These are phyloP conservation scores for Choreutis nemorana DNA, from an alignment of 2,888 invertebrate species.

Conservation along the genomic window DNA sequence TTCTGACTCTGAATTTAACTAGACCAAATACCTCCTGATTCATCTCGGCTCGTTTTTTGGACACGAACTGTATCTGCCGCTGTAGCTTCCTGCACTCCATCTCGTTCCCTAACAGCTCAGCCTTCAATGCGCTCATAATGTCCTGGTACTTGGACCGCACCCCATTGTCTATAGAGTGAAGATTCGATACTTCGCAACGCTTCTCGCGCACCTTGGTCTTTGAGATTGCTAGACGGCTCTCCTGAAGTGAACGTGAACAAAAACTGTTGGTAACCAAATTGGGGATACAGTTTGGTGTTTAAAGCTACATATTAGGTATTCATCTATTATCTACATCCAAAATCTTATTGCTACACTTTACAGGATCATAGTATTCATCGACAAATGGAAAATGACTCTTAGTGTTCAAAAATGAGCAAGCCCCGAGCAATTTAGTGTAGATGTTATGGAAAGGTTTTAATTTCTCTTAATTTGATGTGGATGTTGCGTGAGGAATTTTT, in stretches of 20 bases:
- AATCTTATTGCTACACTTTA: too few relatives aligned
- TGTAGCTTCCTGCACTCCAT: constrained; percentile 49
- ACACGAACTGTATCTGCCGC: constrained; percentile 57
- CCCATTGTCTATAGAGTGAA: constrained; percentile 45
- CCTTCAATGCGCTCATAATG: constrained; percentile 41
- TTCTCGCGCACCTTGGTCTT: constrained; percentile 53
- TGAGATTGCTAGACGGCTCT: constrained; percentile 46
- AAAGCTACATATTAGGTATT: too few relatives aligned
- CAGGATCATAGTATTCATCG: too few relatives aligned
- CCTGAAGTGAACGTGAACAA: constrained; percentile 31
- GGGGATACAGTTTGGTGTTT: too few relatives aligned
- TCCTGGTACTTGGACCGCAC: constrained; percentile 36
- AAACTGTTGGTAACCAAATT: too few relatives aligned
- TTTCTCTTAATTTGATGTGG: not conserved
- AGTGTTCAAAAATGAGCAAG: too few relatives aligned
- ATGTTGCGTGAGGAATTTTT: not conserved
- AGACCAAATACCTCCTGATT: constrained; percentile 36
- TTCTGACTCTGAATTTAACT: not conserved
- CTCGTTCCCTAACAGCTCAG: constrained; percentile 39
- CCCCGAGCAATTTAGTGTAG: not conserved
- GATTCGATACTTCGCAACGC: constrained; percentile 48
- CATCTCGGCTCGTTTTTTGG: constrained; percentile 40
- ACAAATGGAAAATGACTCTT: too few relatives aligned
- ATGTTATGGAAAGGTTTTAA: not conserved
- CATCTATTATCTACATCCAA: too few relatives aligned